phyloP scores from a whole-genome alignment of 1,140 invertebrate genomes.

The Drosophila parabipectinata region DNA sequence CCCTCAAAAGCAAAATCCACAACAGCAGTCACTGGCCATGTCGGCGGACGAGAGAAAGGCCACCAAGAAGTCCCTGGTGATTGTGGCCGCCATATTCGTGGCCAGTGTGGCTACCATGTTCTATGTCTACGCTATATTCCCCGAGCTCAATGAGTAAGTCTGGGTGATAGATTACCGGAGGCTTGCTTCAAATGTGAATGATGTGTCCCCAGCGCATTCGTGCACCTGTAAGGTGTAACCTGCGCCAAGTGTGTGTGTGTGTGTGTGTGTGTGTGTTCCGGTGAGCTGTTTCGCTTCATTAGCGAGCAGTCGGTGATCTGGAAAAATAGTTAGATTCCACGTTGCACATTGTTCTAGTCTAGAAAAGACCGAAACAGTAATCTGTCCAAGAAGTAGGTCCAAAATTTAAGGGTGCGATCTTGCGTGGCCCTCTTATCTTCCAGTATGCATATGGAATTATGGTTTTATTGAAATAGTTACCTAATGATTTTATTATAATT shows the following conservation, averaged over 20 bases:
- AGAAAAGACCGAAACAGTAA: background rate
- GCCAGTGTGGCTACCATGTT: conserved; percentile 72
- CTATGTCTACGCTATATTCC: conserved; percentile 90
- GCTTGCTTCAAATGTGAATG: conserved; percentile 4
- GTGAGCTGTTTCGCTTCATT: conserved; percentile 37
- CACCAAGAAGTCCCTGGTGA: conserved; percentile 82
- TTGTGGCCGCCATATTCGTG: conserved; percentile 74
- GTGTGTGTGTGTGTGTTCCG: conserved; percentile 1
- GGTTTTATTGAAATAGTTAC: conserved; percentile 27
- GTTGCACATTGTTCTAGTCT: background rate
- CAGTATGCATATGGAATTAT: conserved; percentile 12
- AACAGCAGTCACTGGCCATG: conserved; percentile 61
- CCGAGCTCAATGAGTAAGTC: conserved; percentile 92
- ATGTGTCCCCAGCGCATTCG: conserved; percentile 51
- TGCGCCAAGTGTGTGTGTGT: conserved; percentile 8
- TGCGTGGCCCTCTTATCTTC: background rate
- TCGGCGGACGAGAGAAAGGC: conserved; percentile 77
- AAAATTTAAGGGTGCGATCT: background rate
- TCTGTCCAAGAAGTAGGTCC: background rate
- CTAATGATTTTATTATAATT: conserved; percentile 11
- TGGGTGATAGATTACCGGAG: too few species aligned
- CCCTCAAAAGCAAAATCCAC: conserved; percentile 52
- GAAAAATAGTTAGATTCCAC: conserved; percentile 17
- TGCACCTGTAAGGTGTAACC: conserved; percentile 40
- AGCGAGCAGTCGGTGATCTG: conserved; percentile 29